Evolutionary conservation across 2,113 vertebrate genomes (phyloP).

Genomic region (Halichoerus grypus): DNA sequence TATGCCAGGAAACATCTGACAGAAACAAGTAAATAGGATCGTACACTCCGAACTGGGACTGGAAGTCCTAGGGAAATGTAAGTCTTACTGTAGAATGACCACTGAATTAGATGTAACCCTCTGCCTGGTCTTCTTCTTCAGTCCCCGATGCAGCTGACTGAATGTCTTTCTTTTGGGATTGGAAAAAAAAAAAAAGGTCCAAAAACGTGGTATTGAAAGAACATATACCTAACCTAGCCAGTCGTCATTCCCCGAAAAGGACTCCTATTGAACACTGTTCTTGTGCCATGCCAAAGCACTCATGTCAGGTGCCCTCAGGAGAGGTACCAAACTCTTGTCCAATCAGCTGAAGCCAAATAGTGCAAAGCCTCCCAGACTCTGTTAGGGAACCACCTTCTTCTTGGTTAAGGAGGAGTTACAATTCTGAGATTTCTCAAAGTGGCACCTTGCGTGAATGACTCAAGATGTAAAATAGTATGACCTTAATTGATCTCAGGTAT

Average conservation of each 20-base stretch:
- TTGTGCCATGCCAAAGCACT: not conserved
- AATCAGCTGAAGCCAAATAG: not conserved
- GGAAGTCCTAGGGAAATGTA: not conserved
- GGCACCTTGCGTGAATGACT: not conserved
- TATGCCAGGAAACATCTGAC: not conserved
- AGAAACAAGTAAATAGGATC: not conserved
- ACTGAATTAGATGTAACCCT: not conserved
- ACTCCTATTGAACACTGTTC: not conserved
- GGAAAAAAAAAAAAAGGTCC: not conserved
- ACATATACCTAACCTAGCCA: not conserved
- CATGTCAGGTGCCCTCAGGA: not conserved
- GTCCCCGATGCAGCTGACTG: not conserved
- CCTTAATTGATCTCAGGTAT: not conserved
- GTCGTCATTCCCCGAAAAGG: not conserved
- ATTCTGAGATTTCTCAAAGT: not conserved
- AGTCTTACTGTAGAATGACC: not conserved
- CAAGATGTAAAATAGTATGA: not conserved
- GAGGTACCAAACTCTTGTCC: not conserved
- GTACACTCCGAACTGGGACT: constrained; percentile 7
- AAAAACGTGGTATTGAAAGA: not conserved
- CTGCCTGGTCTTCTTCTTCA: not conserved
- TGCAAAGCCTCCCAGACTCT: not conserved
- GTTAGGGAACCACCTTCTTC: not conserved
- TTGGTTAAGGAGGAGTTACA: not conserved
- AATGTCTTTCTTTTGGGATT: not conserved